These are phyloP conservation scores for Drosophila truncata DNA, from an alignment of 1,140 invertebrate genomes.

Conservation along the genomic window DNA sequence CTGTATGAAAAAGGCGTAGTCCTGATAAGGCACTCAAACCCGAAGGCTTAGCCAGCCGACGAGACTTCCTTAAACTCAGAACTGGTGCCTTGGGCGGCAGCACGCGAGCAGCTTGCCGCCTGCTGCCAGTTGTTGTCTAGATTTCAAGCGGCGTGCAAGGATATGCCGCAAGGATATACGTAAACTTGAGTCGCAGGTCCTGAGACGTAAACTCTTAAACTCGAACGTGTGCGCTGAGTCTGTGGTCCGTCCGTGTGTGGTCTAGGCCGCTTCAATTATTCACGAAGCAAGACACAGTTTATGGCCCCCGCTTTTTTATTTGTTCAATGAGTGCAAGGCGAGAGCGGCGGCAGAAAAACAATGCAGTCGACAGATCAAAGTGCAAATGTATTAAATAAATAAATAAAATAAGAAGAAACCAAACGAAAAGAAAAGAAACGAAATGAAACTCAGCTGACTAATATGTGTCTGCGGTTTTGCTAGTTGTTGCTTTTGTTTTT, in stretches of 20 bases:
- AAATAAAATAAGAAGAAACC: conserved; percentile 68
- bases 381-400: conserved; percentile 78
- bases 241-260: conserved; percentile 28
- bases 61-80: neutral
- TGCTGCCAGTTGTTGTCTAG: conserved; percentile 51
- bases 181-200: neutral
- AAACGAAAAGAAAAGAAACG: conserved; percentile 18
- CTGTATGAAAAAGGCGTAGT: neutral
- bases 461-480: conserved; percentile 54
- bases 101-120: conserved; percentile 6
- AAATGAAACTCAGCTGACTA: conserved; percentile 49
- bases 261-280: conserved; percentile 61
- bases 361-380: conserved; percentile 74
- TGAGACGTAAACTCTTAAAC: conserved; percentile 9
- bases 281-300: conserved; percentile 61
- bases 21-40: neutral
- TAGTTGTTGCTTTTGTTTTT: conserved; percentile 28
- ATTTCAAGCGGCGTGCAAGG: conserved; percentile 53
- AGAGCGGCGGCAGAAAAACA: conserved; percentile 47
- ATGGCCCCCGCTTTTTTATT: conserved; percentile 38
- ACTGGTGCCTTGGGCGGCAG: neutral
- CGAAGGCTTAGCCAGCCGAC: neutral
- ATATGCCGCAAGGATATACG: conserved; percentile 56
- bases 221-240: conserved; percentile 39
- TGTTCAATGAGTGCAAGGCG: conserved; percentile 38